Evolutionary conservation across 2,113 vertebrate species (phyloP).

Genomic region (Equus przewalskii): DNA sequence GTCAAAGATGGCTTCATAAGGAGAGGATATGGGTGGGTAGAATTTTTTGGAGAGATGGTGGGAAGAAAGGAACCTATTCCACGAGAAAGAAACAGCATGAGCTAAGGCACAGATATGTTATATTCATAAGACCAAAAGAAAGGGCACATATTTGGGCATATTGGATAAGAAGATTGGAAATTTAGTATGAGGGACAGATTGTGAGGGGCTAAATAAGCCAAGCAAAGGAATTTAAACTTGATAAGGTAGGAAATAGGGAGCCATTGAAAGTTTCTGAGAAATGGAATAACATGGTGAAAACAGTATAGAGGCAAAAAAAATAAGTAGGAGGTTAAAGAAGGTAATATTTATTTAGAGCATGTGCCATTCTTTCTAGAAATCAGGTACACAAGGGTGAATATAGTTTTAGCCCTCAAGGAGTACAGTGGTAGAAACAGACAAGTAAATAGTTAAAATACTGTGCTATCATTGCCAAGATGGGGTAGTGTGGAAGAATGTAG

Average conservation of each 20-base stretch:
- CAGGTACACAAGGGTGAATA: not conserved
- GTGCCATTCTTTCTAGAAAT: not conserved
- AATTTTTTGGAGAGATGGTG: not conserved
- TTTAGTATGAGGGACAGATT: not conserved
- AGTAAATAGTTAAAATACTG: not conserved
- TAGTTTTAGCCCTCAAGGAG: not conserved
- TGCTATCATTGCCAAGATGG: not conserved
- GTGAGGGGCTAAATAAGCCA: not conserved
- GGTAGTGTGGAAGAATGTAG: not conserved
- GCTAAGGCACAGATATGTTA: not conserved
- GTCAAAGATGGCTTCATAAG: not conserved
- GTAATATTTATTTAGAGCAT: not conserved
- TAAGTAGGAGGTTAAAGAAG: not conserved
- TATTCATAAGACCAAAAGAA: not conserved
- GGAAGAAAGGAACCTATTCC: not conserved
- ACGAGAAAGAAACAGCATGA: not conserved
- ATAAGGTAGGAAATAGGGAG: not conserved
- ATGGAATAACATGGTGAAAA: not conserved
- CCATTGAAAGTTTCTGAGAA: not conserved
- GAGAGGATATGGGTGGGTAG: not conserved
- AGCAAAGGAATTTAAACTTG: slow-evolving; percentile 26
- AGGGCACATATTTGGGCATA: not conserved
- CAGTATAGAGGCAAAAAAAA: not conserved
- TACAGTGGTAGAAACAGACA: not conserved
- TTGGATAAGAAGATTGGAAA: slow-evolving; percentile 23